Evolutionary conservation across 2,113 vertebrate genomes (phyloP), one percentile per base, ranked within the genome.

Genomic region (Zosterops hypoxanthus): DNA sequence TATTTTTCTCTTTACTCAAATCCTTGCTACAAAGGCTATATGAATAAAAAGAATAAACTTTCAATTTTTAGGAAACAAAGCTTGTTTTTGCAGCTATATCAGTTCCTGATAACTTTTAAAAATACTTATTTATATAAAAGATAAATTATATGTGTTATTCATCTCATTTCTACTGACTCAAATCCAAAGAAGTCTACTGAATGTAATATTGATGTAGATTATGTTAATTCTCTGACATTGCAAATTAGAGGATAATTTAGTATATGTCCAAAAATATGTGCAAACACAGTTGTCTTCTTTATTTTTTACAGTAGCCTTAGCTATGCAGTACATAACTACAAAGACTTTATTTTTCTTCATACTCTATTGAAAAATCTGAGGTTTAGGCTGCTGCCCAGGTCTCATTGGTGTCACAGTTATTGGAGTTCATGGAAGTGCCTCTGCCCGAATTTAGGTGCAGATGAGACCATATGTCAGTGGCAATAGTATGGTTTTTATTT

Each of bases 1-100:
- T 94, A 91, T 26, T 83, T 92, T 64, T 91, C 19, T 75, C 59
- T 90, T 87, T 80, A 36, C 44, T 94, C 24, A 92, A 72, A 49
- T 77, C 69, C 65, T 80, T 94, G 31, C 24, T 86, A 47, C 29
- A 65, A 68, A 86, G 47, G 6, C 13, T 53, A 61, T 16, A 60
- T 8, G 18, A 79, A 22, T 33, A 70, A 61, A 52, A 88, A 70
- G 77, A 81, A 63, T 17, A 94, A 61, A 83, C 16, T 75, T 94
- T 29, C 29, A 83, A 55, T 53, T 61, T 63, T 78, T 50, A 50
- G 75, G 56, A 68, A 81, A 46, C 17, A 60, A 47, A 44, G 7
- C 18, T 34, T 6, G 11, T 39, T 77, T 73, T 14, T 33, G 82
- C 18, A 65, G n/a, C 9, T 41, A 19, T 28, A 31, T 64, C 15